Base-by-base conservation (phyloP, 2,888 invertebrate genomes). In the Heliconius sara region DNA sequence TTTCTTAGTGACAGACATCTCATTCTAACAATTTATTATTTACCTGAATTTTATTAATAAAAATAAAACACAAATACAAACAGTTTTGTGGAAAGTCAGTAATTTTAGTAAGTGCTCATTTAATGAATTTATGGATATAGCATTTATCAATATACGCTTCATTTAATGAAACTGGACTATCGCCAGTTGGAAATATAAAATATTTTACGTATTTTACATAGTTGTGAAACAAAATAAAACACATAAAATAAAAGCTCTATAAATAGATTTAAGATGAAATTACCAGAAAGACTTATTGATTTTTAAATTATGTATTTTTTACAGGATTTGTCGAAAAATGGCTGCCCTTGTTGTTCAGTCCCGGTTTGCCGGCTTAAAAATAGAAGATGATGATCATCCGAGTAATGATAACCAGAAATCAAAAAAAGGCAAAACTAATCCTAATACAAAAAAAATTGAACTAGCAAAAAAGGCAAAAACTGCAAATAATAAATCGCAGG, bases 351-450 rank as follows among this genome's bases (percentile, higher is more conserved):
- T 97, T 77, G 96, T 97, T 80, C 96, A 97, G 83, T 97, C 97
- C 39, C 95, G 97, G 86, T 97, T 97, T 91, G 96, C 97, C 80
- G 96, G 97, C 83, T 95, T 97, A 76, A 96, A 96, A 91, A 96
- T 97, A 79, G 97, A 97, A 86, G 97, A 97, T 85, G 97, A 97
- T 84, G 97, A 97, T 75, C 87, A 88, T 84, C 87, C 92, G 80
- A 89, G 85, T 85, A 91, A 80, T 77, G 89, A 89, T 60, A 86
- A 76, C 76, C 90, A 91, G 85, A 96, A 95, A 83, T 85, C 90
- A 22, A 95, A 94, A 87, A 95, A 95, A 85, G 85, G 83, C 79
- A 93, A 92, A 87, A 83, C 87, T 30, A 94, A 94, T 73, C 88
- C 91, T 57, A 25, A 65, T 27, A 76, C 83, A n/a, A 94, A 93